Evolutionary conservation across 2,888 invertebrate species (phyloP).

Genomic region (Hartigia nigra): DNA sequence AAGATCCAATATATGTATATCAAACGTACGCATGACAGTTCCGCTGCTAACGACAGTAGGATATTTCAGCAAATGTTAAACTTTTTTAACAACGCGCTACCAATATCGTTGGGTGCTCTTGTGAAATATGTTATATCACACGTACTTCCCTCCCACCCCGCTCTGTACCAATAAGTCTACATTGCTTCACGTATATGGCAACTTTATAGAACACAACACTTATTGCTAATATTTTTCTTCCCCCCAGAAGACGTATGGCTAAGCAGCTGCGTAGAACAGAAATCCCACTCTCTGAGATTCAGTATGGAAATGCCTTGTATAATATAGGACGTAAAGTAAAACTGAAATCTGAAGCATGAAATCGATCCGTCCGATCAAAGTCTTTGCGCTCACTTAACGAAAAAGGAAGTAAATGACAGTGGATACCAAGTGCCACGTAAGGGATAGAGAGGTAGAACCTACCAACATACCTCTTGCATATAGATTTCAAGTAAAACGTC

Average conservation of each 20-base stretch:
- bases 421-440: not conserved
- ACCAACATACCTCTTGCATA: not conserved
- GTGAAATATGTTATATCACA: not conserved
- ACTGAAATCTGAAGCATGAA: not conserved
- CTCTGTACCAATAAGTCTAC: not conserved
- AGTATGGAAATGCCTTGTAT: not conserved
- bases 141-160: not conserved
- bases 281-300: not conserved
- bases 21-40: too few relatives aligned
- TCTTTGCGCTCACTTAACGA: not conserved
- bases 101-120: not conserved
- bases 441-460: not conserved
- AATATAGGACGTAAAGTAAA: not conserved
- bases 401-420: not conserved
- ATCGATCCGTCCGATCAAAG: not conserved
- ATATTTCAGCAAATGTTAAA: not conserved
- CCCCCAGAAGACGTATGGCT: not conserved
- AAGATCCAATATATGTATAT: too few relatives aligned
- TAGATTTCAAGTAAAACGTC: not conserved
- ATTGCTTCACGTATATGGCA: not conserved
- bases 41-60: not conserved
- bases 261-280: not conserved
- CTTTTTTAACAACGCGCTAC: conserved; percentile 14
- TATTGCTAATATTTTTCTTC: conserved; percentile 1
- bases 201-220: not conserved